Evolutionary conservation across 2,888 invertebrate genomes (phyloP).

Genomic region (Chromoteleia sp.): DNA sequence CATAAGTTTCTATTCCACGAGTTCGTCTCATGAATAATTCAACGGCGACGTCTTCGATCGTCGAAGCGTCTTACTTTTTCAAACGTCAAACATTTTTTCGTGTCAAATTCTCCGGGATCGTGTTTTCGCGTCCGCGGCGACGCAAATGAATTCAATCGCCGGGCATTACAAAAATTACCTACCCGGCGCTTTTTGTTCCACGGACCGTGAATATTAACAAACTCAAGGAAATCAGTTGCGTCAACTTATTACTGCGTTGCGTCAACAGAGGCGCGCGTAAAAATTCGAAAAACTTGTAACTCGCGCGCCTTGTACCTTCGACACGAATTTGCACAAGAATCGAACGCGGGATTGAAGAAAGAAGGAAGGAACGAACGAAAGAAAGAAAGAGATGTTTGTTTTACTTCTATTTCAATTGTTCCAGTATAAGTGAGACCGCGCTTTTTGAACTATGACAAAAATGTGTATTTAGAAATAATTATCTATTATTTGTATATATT

Average conservation of each 20-base stretch:
- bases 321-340: slow-evolving; percentile 24
- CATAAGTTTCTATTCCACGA: slow-evolving; percentile 33
- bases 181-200: slow-evolving; percentile 6
- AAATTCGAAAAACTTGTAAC: slow-evolving; percentile 12
- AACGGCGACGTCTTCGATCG: no score
- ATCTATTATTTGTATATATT: no score
- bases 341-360: background rate
- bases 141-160: slow-evolving; percentile 25
- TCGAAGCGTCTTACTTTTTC: slow-evolving; percentile 22
- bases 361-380: no score
- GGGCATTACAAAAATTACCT: background rate
- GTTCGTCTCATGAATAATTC: slow-evolving; percentile 39
- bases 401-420: no score
- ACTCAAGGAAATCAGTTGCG: slow-evolving; percentile 9
- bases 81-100: no score
- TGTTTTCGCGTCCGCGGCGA: slow-evolving; percentile 5
- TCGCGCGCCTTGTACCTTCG: background rate
- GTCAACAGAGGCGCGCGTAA: slow-evolving; percentile 10
- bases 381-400: no score
- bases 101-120: no score
- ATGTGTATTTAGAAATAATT: no score
- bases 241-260: slow-evolving; percentile 29
- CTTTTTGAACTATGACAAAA: no score
- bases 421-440: no score
- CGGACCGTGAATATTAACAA: slow-evolving; percentile 29